Evolutionary conservation across 2,797 vertebrate genomes (phyloP), one percentile per base, ranked within the genome.

Genomic region (Carapus acus): DNA sequence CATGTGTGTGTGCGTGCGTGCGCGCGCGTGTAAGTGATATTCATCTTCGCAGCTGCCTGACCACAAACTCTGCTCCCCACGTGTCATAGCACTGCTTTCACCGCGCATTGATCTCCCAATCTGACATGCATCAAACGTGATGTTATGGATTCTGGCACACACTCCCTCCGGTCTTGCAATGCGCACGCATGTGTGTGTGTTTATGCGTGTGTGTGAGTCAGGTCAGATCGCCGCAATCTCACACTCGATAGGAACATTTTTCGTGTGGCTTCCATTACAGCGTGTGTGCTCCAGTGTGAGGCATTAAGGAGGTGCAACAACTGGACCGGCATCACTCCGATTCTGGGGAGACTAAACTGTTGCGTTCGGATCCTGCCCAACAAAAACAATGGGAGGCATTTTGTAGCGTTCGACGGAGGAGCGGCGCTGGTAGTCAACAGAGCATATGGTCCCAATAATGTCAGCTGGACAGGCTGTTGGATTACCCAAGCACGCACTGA

Each of bases 361-460:
- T 69, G 66, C 51, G 7, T 77, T 78, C 62, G 75, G 24, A 77
- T 71, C 80, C 53, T 39, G 54, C 64, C 63, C 76, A 83, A 80
- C 65, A 81, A 83, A 82, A 87, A 82, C 80, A 86, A 65, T 84
- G 77, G 62, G 61, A 78, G 78, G 71, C 81, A 69, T 83, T 83
- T 82, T n/a, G 80, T 15, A 15, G 80, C 77, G 74, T 69, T 73
- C 62, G 71, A 69, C 54, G 16, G 51, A 56, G 68, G 49, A 51
- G 70, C 50, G 43, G 54, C 54, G 56, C 47, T 49, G 17, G 7
- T 54, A 70, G 67, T 65, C 43, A 63, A 43, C 47, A 61, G 69
- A 65, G 65, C 85, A 86, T 83, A 79, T 85, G 85, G 82, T 83
- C 56, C 77, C 81, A 82, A 85, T 88, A 82, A 83, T 22, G 58